Conservation (phyloP, 2,113 vertebrate genomes). For the Microcebus ravelobensis region DNA sequence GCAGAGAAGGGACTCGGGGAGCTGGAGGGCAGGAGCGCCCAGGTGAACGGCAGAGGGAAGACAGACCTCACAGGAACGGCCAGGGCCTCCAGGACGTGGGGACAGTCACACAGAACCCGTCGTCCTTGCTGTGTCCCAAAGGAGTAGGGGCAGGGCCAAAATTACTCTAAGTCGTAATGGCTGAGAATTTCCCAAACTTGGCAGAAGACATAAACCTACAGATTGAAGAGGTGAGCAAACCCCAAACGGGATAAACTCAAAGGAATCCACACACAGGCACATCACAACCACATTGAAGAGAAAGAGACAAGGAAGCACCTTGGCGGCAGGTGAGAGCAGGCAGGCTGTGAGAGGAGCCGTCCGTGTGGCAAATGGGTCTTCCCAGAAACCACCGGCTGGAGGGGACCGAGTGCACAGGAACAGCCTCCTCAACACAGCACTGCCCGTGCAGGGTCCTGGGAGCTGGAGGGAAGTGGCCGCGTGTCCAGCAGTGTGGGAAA, state of each 20-base stretch:
- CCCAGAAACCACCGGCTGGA: not conserved
- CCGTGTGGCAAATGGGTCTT: too few species aligned
- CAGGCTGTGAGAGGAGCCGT: rapidly evolving
- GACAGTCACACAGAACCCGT: too few species aligned
- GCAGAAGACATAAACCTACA: not conserved
- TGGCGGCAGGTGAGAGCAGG: not conserved
- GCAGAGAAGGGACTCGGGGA: not conserved
- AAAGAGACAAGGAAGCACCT: not conserved
- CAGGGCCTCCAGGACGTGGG: not conserved
- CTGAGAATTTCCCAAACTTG: not conserved
- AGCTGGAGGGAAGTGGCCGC: not conserved
- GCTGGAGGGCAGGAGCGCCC: not conserved
- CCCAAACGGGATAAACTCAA: not conserved
- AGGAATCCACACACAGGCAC: not conserved
- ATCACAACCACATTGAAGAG: not conserved
- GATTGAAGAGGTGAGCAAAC: not conserved
- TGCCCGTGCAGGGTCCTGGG: not conserved
- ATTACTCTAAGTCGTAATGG: not conserved
- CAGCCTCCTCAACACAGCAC: not conserved
- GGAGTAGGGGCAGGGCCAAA: not conserved
- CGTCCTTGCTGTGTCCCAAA: not conserved
- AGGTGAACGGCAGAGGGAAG: not conserved
- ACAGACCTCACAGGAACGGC: not conserved
- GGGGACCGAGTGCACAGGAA: not conserved
- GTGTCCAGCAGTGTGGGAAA: not conserved